phyloP scores from a whole-genome alignment of 2,888 invertebrate genomes.

The Drosophila atripex region DNA sequence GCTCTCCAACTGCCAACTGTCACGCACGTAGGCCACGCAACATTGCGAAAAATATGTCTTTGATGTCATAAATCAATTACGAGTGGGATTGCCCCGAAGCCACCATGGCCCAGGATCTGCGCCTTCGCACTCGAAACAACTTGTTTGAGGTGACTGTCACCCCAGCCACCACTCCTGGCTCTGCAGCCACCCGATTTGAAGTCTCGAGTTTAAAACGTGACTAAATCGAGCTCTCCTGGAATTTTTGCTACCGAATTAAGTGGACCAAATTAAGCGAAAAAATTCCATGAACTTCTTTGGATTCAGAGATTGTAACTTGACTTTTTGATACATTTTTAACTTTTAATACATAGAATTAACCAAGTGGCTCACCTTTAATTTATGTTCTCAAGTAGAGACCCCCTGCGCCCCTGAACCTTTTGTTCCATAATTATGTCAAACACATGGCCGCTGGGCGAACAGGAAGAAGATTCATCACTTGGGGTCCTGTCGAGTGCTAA shows the following conservation, averaged over 20 bases:
- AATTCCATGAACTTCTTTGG: slow-evolving; percentile 25
- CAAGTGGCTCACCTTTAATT: not conserved
- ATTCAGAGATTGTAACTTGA: not conserved
- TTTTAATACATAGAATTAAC: not conserved
- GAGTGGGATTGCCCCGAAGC: slow-evolving; percentile 54
- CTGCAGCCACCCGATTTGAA: slow-evolving; percentile 5
- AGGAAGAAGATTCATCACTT: slow-evolving; percentile 49
- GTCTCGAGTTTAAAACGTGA: slow-evolving; percentile 71
- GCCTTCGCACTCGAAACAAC: slow-evolving; percentile 61
- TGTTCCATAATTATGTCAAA: slow-evolving; percentile 68
- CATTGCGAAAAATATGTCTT: slow-evolving; percentile 83
- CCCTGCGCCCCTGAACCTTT: slow-evolving; percentile 39
- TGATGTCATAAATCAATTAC: slow-evolving; percentile 83
- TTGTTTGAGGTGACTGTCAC: slow-evolving; percentile 54
- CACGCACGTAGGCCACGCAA: slow-evolving; percentile 82
- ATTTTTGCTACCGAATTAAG: slow-evolving; percentile 40
- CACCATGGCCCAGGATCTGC: slow-evolving; percentile 37
- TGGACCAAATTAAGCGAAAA: slow-evolving; percentile 53
- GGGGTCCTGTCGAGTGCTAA: slow-evolving; percentile 51
- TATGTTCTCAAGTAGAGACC: not conserved
- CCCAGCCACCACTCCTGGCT: not conserved
- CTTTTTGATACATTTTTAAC: not conserved
- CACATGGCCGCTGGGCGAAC: slow-evolving; percentile 26
- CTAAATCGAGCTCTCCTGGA: slow-evolving; percentile 39
- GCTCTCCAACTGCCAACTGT: slow-evolving; percentile 67